Base-by-base conservation (phyloP, 2,888 invertebrate species). In the Drosophila eohydei region DNA sequence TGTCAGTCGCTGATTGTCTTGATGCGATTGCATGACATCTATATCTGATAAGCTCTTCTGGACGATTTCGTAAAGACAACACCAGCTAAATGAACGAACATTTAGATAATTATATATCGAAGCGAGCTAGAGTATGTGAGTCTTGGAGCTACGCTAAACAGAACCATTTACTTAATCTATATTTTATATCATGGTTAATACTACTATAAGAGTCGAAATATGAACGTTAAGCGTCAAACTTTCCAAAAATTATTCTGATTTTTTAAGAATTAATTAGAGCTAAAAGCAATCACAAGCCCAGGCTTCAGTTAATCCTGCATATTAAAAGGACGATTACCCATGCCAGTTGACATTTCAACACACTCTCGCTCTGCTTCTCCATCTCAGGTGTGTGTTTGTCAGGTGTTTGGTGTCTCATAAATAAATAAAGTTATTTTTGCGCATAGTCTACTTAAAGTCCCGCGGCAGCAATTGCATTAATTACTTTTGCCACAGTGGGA, bases 381-480 rank as follows among this genome's bases (percentile, higher is more conserved):
- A 3, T 34, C 12, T 9, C 50, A 7, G 30, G 38, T 50, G 50
- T 50, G 38, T 52, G 36, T 32, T 34, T 51, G 38, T 14, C 54
- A 40, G 40, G 54, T 54, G 54, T 28, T 83, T 83, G 88, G 78
- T 86, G 79, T 60, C 76, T 82, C 88, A 89, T 91, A 85, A 90
- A 90, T 88, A 84, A 84, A 83, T 84, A 55, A 88, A 86, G 76
- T 76, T 80, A 74, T 83, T 83, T 88, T 83, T 76, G 48, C 69
- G 67, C 70, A 80, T 71, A 70, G 68, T 63, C 68, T 68, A 50
- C 74, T 84, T 61, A 72, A 65, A 63, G 77, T 85, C 83, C 81
- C 83, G 80, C 67, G 78, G 75, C 67, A 81, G 76, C 80, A 80
- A 84, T 86, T 80, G 79, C 84, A 84, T 83, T 83, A 81, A 80